Base-by-base conservation (phyloP, 2,113 vertebrate species). In the Drymodes brunneopygia region DNA sequence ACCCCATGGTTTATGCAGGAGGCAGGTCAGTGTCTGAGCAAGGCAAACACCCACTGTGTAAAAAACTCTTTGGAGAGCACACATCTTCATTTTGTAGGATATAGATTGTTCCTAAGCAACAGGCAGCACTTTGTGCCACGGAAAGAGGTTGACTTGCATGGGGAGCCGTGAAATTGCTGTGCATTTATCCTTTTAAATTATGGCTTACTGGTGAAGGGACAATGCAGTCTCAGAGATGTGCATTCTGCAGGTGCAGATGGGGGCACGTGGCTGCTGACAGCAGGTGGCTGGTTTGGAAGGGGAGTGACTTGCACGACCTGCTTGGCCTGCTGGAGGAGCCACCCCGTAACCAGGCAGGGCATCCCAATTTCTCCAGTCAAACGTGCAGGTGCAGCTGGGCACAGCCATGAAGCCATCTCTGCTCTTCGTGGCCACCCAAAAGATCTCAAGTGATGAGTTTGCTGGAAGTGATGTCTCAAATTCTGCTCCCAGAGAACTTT, bases 31-130 rank as follows among this genome's bases (percentile, higher is more conserved):
- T 10, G 36, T 28, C 60, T 36, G 27, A 40, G 50, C 61, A 38
- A 83, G 44, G n/a, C 42, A 28, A 88, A 48, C 48, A 47, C 47
- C 50, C 36, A 5, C 14, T 1, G 9, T 38, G 53, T 18, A 11
- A 58, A 51, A 67, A 74, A 48, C 48, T 44, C 77, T 74, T 81
- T n/a, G 56, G 51, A 72, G 66, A 15, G 33, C 0, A 0, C 15
- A 31, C 0, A 0, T 36, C 81, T 87, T 87, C 53, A 4, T 84
- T 84, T 31, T 38, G 70, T 35, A 20, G 66, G 58, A 57, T 42
- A 10, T 42, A 66, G 87, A 81, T 95, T 91, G 94, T 95, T 97
- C 64, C 95, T 95, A 95, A 95, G 96, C 94, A 96, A 95, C 96
- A 54, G 71, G 21, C 6, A 33, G 64, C 54, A 54, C 57, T 86